Percentiles rank a stretch among this genome's conserved stretches.
These are phyloP conservation scores for Drosophila greeni DNA, from an alignment of 2,888 invertebrate genomes.

Conservation along the genomic window DNA sequence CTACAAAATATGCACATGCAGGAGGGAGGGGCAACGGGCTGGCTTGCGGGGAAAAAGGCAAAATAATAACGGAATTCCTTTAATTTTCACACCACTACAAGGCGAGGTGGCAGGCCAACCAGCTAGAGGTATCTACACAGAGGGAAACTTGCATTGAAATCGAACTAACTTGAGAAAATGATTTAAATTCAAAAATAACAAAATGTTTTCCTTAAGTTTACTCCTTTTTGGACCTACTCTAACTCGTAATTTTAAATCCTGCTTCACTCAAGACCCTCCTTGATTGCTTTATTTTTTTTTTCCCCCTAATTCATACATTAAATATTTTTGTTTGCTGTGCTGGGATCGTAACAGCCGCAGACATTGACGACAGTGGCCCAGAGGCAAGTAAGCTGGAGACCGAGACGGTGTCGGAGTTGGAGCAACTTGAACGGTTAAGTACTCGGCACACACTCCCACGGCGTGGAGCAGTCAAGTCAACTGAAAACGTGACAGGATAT, in stretches of 20 bases:
- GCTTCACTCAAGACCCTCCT: background rate
- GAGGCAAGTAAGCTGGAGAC: constrained; percentile 44
- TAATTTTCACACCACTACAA: constrained; percentile 65
- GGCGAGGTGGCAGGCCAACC: constrained; percentile 30
- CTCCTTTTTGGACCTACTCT: no score
- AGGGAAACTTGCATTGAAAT: no score
- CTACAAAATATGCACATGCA: constrained; percentile 49
- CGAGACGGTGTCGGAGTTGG: constrained; percentile 45
- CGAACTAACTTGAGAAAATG: background rate
- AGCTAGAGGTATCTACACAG: constrained; percentile 6
- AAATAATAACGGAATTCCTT: constrained; percentile 73
- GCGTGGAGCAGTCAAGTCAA: constrained; percentile 65
- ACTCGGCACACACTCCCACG: constrained; percentile 51
- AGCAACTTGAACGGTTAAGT: constrained; percentile 72
- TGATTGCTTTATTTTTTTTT: background rate
- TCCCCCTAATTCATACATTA: background rate
- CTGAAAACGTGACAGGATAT: constrained; percentile 73
- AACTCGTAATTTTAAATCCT: background rate
- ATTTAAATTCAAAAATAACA: background rate
- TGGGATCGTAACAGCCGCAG: constrained; percentile 44
- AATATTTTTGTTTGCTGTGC: background rate
- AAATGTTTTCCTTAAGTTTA: background rate
- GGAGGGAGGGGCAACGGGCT: constrained; percentile 3
- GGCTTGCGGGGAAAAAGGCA: constrained; percentile 48
- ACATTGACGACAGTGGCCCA: constrained; percentile 69